phyloP scores from a whole-genome alignment of 2,113 vertebrate species.

The Cheirogaleus medius region DNA sequence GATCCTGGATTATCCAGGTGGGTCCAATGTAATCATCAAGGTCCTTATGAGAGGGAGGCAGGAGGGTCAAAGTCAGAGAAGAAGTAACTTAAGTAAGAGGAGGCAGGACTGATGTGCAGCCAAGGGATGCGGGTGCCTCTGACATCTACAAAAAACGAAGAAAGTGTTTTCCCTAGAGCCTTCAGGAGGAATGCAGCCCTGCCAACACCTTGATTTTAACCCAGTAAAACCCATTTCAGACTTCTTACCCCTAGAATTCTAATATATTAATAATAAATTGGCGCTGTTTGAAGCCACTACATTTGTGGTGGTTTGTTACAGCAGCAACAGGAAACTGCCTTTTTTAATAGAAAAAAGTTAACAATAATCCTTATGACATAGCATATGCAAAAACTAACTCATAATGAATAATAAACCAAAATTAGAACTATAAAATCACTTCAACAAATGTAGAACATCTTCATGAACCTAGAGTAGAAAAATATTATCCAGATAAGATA shows the following conservation, averaged over 20 bases:
- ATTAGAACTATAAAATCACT: background rate
- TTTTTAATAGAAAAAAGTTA: background rate
- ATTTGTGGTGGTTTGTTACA: background rate
- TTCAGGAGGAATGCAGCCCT: background rate
- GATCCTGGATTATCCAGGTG: background rate
- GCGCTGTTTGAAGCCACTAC: background rate
- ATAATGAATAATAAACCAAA: background rate
- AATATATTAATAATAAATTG: background rate
- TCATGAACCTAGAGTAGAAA: background rate
- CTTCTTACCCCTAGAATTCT: background rate
- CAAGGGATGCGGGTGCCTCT: background rate
- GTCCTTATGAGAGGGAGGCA: background rate
- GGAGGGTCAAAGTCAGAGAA: background rate
- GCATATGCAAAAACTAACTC: background rate
- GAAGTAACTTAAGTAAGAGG: background rate
- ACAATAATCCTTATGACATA: background rate
- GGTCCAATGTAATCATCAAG: background rate
- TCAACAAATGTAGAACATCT: background rate
- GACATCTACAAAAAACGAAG: background rate
- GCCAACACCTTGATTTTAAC: background rate
- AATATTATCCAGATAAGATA: background rate
- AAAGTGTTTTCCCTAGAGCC: background rate
- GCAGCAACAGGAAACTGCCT: background rate
- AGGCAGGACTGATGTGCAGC: accelerated
- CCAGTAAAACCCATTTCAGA: background rate